phyloP scores from a whole-genome alignment of 2,888 invertebrate species.

The Ichneumoninae sp. region DNA sequence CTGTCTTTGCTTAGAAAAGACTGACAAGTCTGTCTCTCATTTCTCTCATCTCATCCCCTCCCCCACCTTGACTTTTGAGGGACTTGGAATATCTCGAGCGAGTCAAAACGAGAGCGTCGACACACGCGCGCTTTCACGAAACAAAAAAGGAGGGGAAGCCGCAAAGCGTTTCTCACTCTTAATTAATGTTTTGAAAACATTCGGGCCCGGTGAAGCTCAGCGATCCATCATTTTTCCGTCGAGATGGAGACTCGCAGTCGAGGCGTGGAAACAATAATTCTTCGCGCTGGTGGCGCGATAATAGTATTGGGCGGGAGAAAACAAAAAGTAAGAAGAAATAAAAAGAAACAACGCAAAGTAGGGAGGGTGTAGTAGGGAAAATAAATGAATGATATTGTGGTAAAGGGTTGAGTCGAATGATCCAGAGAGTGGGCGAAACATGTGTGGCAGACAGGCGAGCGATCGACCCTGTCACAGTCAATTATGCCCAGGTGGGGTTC shows the following conservation, averaged over 20 bases:
- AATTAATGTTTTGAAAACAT: constrained; percentile 77
- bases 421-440: constrained; percentile 36
- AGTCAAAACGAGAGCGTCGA: constrained; percentile 45
- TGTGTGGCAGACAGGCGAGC: constrained; percentile 23
- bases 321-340: background rate
- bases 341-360: constrained; percentile 3
- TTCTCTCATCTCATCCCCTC: constrained; percentile 15
- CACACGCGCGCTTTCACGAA: constrained; percentile 10
- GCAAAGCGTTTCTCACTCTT: constrained; percentile 72
- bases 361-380: constrained; percentile 22
- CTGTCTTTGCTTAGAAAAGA: constrained; percentile 23
- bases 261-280: constrained; percentile 71
- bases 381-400: constrained; percentile 62
- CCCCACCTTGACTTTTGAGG: background rate
- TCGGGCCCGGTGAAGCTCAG: constrained; percentile 55
- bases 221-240: constrained; percentile 72
- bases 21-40: constrained; percentile 52
- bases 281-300: constrained; percentile 59
- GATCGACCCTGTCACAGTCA: constrained; percentile 4
- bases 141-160: constrained; percentile 41
- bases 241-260: constrained; percentile 26
- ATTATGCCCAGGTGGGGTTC: background rate
- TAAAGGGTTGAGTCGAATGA: constrained; percentile 58
- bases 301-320: constrained; percentile 52
- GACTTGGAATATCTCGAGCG: constrained; percentile 22